phyloP scores from a whole-genome alignment of 2,797 vertebrate genomes.

The Buceros bicornis region DNA sequence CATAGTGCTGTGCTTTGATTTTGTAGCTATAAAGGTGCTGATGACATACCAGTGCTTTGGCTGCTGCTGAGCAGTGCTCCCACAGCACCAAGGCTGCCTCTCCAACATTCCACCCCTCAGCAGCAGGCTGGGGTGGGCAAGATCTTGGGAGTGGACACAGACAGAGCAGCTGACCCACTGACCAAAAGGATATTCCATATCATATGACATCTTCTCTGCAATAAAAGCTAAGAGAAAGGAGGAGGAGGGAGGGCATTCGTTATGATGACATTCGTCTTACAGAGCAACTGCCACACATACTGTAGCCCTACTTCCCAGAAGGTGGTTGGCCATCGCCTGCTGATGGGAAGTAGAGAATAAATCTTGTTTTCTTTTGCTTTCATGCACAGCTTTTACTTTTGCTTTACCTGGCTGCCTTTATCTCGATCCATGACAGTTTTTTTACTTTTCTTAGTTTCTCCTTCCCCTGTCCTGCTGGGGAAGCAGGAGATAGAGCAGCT shows the following conservation, averaged over 20 bases:
- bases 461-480: neutral
- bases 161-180: neutral
- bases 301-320: neutral
- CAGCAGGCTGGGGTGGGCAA: neutral
- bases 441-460: neutral
- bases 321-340: no score
- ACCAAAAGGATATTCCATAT: neutral
- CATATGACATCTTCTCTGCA: neutral
- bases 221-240: neutral
- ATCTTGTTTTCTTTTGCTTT: neutral
- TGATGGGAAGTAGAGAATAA: neutral
- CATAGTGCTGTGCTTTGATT: neutral
- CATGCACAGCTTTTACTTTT: neutral
- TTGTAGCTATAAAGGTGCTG: neutral
- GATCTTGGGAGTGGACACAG: neutral
- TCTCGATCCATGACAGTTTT: neutral
- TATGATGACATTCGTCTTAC: no score
- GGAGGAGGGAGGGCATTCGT: neutral
- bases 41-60: neutral
- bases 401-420: neutral
- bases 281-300: neutral
- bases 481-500: neutral
- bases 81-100: neutral
- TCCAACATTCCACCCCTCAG: neutral
- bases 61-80: neutral